Conservation (phyloP, 2,797 vertebrate species). For the Squalus acanthias region DNA sequence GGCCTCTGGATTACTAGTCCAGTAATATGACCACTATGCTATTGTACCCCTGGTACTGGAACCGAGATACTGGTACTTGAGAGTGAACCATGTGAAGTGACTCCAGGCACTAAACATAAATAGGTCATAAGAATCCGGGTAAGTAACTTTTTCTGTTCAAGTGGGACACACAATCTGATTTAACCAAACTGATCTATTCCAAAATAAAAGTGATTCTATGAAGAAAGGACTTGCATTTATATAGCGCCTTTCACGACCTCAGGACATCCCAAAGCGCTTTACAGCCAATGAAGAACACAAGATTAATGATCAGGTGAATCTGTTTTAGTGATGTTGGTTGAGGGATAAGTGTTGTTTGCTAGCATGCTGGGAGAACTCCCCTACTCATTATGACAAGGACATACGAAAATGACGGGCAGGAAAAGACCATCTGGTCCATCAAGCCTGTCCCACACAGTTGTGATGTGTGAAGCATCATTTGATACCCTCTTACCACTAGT, state of each 20-base stretch:
- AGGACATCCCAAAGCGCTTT: neutral
- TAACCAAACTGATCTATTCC: neutral
- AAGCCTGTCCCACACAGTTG: neutral
- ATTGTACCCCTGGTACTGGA: no score
- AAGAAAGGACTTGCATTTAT: neutral
- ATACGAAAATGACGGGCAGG: neutral
- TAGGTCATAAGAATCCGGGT: neutral
- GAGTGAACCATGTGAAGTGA: no score
- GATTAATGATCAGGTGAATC: neutral
- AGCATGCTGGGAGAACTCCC: neutral
- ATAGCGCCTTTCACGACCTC: neutral
- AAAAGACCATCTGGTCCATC: neutral
- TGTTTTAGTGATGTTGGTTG: neutral
- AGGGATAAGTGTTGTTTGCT: neutral
- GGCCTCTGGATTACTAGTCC: no score
- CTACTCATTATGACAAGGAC: neutral
- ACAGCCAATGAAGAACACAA: neutral
- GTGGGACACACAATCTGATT: neutral
- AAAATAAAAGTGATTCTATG: neutral
- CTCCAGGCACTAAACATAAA: neutral
- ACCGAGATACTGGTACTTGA: no score
- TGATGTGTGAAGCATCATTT: neutral
- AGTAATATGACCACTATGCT: no score
- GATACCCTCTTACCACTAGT: neutral
- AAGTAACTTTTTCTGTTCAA: neutral